Conservation (phyloP, 2,797 vertebrate species). For the Artibeus jamaicensis region DNA sequence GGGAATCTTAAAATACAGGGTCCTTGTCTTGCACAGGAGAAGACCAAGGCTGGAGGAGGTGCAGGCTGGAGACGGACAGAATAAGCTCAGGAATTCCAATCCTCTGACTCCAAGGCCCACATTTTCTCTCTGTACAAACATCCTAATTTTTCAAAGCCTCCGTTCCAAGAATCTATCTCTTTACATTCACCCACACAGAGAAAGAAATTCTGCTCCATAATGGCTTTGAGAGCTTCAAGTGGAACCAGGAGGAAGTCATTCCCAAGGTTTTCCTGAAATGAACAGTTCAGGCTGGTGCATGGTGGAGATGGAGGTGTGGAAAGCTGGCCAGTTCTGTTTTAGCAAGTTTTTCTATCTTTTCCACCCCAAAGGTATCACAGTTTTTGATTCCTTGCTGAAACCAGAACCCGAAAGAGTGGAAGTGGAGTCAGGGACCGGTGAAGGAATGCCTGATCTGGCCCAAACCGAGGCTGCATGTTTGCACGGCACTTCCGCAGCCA, state of each 20-base stretch:
- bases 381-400: not conserved
- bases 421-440: not conserved
- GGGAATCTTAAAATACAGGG: not conserved
- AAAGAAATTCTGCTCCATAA: conserved; percentile 37
- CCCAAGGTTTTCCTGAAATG: not conserved
- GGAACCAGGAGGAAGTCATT: not conserved
- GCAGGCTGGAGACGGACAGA: not conserved
- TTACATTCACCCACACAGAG: not conserved
- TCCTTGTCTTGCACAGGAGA: not conserved
- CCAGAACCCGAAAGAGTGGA: not conserved
- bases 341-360: not conserved
- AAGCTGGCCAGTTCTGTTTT: not conserved
- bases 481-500: not conserved
- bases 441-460: not conserved
- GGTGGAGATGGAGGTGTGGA: not conserved
- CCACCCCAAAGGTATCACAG: not conserved
- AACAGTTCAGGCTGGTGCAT: not conserved
- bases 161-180: conserved; percentile 43
- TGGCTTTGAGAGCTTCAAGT: not conserved
- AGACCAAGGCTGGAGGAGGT: not conserved
- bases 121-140: not conserved
- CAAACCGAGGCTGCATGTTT: not conserved
- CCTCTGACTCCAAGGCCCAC: not conserved
- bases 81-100: not conserved
- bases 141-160: not conserved